phyloP scores from a whole-genome alignment of 2,888 invertebrate genomes.

The Limnephilus lunatus region DNA sequence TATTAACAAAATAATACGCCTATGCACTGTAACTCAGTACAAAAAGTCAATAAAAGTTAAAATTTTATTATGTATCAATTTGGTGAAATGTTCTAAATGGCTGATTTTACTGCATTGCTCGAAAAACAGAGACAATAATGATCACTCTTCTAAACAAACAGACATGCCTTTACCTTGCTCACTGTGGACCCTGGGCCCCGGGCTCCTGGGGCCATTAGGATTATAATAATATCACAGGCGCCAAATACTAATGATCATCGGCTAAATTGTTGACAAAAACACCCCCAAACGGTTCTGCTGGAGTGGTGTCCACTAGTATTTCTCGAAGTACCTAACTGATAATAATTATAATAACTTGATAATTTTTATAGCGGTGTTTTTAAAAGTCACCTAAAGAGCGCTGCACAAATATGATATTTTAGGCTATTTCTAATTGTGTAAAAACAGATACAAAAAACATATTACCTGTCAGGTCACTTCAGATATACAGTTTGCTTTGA shows the following conservation, averaged over 20 bases:
- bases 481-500: too few species aligned
- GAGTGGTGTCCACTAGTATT: neutral
- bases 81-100: neutral
- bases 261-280: neutral
- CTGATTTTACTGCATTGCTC: neutral
- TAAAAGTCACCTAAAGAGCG: too few species aligned
- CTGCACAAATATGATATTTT: too few species aligned
- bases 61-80: too few species aligned
- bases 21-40: too few species aligned
- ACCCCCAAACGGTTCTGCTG: neutral
- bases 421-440: too few species aligned
- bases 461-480: too few species aligned
- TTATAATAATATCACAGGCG: constrained; percentile 2
- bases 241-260: constrained; percentile 32
- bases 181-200: neutral
- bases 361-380: too few species aligned
- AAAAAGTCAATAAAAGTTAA: too few species aligned
- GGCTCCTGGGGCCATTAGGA: constrained; percentile 12
- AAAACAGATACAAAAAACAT: too few species aligned
- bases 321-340: neutral
- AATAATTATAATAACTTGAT: too few species aligned
- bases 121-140: neutral
- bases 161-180: neutral
- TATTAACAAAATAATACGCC: too few species aligned
- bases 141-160: constrained; percentile 35